phyloP scores from a whole-genome alignment of 2,797 vertebrate genomes.

The Mormyrops attenuatus region DNA sequence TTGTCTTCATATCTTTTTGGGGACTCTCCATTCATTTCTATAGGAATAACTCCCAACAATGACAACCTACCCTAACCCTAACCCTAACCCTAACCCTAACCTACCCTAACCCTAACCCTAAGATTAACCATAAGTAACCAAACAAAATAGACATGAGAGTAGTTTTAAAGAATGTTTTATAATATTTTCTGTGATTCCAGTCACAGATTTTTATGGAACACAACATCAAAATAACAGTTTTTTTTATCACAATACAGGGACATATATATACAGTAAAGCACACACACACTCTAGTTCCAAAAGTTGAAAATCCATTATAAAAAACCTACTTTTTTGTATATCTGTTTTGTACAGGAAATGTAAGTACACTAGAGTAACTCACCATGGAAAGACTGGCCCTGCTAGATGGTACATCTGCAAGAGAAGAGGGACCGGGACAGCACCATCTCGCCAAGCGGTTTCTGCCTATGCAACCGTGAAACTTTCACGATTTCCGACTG shows the following conservation, averaged over 20 bases:
- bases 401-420: not conserved
- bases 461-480: not conserved
- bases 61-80: not conserved
- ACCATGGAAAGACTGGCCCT: not conserved
- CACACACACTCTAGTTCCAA: not conserved
- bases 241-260: not conserved
- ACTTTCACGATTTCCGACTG: not conserved
- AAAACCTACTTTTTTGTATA: not conserved
- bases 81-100: not conserved
- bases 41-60: too few species aligned
- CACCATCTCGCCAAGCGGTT: not conserved
- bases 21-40: too few species aligned
- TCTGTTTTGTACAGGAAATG: not conserved
- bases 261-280: not conserved
- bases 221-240: not conserved
- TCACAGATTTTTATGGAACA: not conserved
- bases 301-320: not conserved
- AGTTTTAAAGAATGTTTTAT: not conserved
- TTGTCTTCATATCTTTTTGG: too few species aligned
- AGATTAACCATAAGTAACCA: not conserved
- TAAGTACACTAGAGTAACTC: not conserved
- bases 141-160: not conserved
- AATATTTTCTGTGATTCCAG: not conserved
- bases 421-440: not conserved
- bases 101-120: not conserved